Evolutionary conservation across 2,113 vertebrate species (phyloP).

Genomic region (Pampusana beccarii): DNA sequence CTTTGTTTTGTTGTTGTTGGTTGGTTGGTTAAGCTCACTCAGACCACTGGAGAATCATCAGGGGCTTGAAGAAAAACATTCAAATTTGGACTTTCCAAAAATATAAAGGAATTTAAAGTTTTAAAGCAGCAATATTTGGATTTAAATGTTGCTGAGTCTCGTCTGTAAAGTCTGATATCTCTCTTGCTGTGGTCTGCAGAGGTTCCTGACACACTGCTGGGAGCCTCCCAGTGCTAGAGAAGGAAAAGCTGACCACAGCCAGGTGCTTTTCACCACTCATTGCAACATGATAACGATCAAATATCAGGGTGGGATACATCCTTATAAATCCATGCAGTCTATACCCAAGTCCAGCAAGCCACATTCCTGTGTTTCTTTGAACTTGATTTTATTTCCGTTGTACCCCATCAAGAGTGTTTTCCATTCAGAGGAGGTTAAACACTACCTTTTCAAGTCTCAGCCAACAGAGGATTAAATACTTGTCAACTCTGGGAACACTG

Average conservation of each 20-base stretch:
- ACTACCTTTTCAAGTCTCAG: neutral
- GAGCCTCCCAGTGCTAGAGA: neutral
- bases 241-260: neutral
- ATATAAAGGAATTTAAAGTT: neutral
- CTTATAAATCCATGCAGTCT: neutral
- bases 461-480: neutral
- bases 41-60: neutral
- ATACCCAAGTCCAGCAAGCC: neutral
- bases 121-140: neutral
- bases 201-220: neutral
- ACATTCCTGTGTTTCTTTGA: slow-evolving; percentile 27
- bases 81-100: neutral
- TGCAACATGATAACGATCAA: neutral
- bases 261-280: neutral
- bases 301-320: neutral
- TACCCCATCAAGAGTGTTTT: neutral
- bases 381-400: neutral
- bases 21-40: neutral
- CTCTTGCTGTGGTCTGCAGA: neutral
- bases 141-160: neutral
- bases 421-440: neutral
- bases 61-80: neutral
- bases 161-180: neutral
- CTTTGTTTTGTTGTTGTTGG: no score
- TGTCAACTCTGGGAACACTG: neutral